Evolutionary conservation across 2,113 vertebrate species (phyloP).

Genomic region (Hippopotamus amphibius): DNA sequence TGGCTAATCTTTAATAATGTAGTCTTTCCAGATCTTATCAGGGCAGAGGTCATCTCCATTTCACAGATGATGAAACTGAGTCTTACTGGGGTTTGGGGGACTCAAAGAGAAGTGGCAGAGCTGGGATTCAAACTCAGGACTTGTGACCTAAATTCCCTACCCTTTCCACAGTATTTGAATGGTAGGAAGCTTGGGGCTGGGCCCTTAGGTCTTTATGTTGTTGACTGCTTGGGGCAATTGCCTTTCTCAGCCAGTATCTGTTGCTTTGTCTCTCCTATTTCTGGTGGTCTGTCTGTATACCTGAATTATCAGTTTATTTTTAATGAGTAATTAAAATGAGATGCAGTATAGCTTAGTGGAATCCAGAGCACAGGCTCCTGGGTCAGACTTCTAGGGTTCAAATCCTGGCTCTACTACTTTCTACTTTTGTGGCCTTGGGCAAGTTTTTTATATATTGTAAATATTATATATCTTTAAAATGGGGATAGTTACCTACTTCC

Average conservation of each 20-base stretch:
- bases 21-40: not conserved
- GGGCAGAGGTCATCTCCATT: not conserved
- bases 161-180: not conserved
- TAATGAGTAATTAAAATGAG: not conserved
- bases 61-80: not conserved
- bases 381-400: conserved; percentile 19
- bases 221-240: not conserved
- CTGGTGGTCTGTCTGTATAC: not conserved
- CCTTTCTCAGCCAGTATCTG: not conserved
- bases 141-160: too few species aligned
- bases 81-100: not conserved
- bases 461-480: conserved; percentile 15
- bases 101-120: not conserved
- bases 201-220: not conserved
- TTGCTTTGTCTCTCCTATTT: not conserved
- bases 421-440: not conserved
- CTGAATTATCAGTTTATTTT: not conserved
- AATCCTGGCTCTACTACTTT: not conserved
- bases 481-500: not conserved
- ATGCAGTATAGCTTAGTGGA: not conserved
- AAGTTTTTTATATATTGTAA: conserved; percentile 3
- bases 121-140: not conserved
- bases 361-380: not conserved
- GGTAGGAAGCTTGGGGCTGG: not conserved
- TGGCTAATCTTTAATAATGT: not conserved